Conservation (phyloP, 2,797 vertebrate genomes). For the Melanogrammus aeglefinus region DNA sequence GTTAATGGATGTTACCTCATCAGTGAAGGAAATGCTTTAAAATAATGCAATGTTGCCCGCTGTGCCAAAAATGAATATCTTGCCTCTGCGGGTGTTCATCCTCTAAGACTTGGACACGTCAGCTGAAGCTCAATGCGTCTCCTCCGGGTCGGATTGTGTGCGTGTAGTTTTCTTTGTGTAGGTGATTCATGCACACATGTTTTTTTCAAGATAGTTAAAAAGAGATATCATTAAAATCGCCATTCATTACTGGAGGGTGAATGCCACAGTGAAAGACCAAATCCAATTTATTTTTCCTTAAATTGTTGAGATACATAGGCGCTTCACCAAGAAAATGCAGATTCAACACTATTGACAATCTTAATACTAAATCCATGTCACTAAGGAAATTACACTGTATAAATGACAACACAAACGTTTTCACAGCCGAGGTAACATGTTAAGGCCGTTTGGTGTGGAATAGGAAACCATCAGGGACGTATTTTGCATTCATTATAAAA, state of each 20-base stretch:
- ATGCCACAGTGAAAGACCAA: conserved; percentile 19
- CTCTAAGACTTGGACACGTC: conserved; percentile 62
- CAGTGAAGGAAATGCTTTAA: neutral
- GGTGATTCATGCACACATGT: neutral
- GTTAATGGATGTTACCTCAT: neutral
- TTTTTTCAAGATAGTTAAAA: neutral
- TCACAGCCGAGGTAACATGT: conserved; percentile 32
- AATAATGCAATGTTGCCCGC: neutral
- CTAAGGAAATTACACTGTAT: conserved; percentile 9
- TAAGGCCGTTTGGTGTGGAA: conserved; percentile 22
- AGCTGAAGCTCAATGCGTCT: conserved; percentile 21
- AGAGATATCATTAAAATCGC: neutral
- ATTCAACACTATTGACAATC: conserved; percentile 11
- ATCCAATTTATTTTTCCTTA: conserved; percentile 49
- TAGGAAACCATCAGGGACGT: neutral
- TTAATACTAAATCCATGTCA: conserved; percentile 3
- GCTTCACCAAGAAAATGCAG: conserved; percentile 14
- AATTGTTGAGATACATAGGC: conserved; percentile 38
- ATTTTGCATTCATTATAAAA: conserved; percentile 25
- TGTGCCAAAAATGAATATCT: neutral
- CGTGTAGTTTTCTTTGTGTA: neutral
- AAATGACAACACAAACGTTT: conserved; percentile 15
- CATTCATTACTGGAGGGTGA: neutral
- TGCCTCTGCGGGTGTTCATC: conserved; percentile 20
- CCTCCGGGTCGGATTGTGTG: neutral